Evolutionary conservation across 2,797 vertebrate genomes (phyloP).

Genomic region (Paedocypris micromegethes): DNA sequence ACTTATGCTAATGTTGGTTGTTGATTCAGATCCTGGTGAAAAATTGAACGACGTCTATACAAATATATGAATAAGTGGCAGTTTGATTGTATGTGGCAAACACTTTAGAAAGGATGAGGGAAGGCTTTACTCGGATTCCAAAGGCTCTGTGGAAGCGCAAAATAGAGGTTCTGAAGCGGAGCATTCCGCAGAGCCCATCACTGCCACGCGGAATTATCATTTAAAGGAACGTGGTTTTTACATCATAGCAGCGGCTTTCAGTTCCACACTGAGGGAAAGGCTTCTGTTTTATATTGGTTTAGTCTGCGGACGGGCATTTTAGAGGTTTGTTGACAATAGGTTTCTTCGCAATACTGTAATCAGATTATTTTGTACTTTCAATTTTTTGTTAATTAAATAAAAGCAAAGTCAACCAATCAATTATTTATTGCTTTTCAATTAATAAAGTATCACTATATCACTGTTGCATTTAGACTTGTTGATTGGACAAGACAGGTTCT

Average conservation of each 20-base stretch:
- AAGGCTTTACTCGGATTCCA: conserved; percentile 24
- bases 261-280: neutral
- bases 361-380: too few species aligned
- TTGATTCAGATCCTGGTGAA: conserved; percentile 18
- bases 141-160: conserved; percentile 8
- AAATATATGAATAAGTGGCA: conserved; percentile 25
- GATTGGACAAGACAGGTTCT: too few species aligned
- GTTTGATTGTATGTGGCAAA: conserved; percentile 22
- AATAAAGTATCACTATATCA: too few species aligned
- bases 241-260: conserved; percentile 11
- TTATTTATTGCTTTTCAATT: too few species aligned
- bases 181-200: conserved; percentile 3
- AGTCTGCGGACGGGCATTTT: too few species aligned
- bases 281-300: too few species aligned
- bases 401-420: too few species aligned
- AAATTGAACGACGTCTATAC: conserved; percentile 14
- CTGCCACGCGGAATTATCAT: conserved; percentile 14
- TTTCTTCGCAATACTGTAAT: too few species aligned
- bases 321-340: too few species aligned
- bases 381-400: too few species aligned
- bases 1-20: conserved; percentile 9
- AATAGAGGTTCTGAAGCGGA: conserved; percentile 1
- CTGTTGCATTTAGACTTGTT: too few species aligned
- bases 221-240: conserved; percentile 10
- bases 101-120: conserved; percentile 22